Evolutionary conservation across 2,888 invertebrate species (phyloP), one percentile per base, ranked within the genome.

Genomic region (Plagodis pulveraria): DNA sequence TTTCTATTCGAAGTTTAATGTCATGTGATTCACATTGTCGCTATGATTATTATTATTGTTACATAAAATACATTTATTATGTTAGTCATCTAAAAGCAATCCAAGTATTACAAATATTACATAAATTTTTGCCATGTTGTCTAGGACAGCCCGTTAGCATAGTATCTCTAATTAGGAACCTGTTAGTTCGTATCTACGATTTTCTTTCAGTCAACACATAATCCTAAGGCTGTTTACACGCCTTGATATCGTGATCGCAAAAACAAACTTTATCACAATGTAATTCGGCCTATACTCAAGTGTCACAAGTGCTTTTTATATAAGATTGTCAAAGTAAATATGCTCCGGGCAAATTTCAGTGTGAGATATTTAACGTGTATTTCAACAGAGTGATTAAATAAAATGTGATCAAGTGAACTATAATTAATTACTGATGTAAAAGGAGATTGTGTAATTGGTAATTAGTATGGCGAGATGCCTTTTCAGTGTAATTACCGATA

Each of bases 81-180:
- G 4, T 22, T 22, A 22, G 22, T 38, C 9, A 9, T 22, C n/a
- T 12, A 12, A 44, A 44, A 40, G 6, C 42, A 36, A 22, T 35
- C n/a, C 49, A 49, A 10, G 5, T 5, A 40, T 10, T 6, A 42
- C 6, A 51, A 41, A 22, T 22, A 22, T 22, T 22, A 2, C 22
- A 22, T 22, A 22, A 22, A 48, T 44, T 12, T 54, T 46, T 9
- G 38, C 43, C 32, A 46, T 41, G 62, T 62, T 41, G 62, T 62
- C 61, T 62, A 69, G 65, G 65, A 64, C 56, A 67, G 51, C 67
- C 50, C 65, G 64, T 72, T 71, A 65, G 60, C 69, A 66, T 54
- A 50, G 51, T 59, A 60, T 62, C 56, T 71, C 70, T 74, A 75
- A 77, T 72, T 70, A 67, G 62, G 63, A 62, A 35, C 66, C 56